Evolutionary conservation across 1,140 invertebrate species (phyloP).

Genomic region (Trichomalopsis sarcophagae): DNA sequence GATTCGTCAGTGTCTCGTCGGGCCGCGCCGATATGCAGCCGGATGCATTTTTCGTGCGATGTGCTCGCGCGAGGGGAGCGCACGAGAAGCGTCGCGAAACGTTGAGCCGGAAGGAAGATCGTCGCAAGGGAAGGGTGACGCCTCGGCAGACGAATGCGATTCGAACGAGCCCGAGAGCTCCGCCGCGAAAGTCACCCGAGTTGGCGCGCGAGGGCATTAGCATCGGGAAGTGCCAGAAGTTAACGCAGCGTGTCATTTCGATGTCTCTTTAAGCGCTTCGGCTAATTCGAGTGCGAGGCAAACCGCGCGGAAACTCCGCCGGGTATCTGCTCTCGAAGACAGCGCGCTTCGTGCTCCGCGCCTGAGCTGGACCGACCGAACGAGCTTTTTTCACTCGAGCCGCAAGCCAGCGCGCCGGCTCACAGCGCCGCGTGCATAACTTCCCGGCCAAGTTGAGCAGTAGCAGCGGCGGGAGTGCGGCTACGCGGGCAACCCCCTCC

Average conservation of each 20-base stretch:
- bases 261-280: slow-evolving; percentile 66
- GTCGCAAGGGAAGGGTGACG: slow-evolving; percentile 42
- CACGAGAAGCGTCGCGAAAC: background rate
- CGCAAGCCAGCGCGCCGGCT: too few species aligned
- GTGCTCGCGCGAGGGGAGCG: background rate
- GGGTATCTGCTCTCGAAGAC: too few species aligned
- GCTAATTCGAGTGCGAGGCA: slow-evolving; percentile 56
- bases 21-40: background rate
- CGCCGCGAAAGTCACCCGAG: slow-evolving; percentile 58
- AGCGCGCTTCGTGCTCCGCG: too few species aligned
- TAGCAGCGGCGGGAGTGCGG: too few species aligned
- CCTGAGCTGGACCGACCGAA: background rate
- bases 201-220: slow-evolving; percentile 61
- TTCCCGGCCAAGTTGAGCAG: too few species aligned
- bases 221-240: slow-evolving; percentile 70
- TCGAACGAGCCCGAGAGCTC: slow-evolving; percentile 62
- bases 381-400: slow-evolving; percentile 24
- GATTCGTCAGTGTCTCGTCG: slow-evolving; percentile 12
- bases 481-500: background rate
- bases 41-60: slow-evolving; percentile 9
- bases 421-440: too few species aligned
- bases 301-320: slow-evolving; percentile 36
- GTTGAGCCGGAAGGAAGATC: slow-evolving; percentile 49
- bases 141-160: slow-evolving; percentile 58
- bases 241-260: slow-evolving; percentile 70